Evolutionary conservation across 2,888 invertebrate genomes (phyloP).

Genomic region (Brenthis daphne): DNA sequence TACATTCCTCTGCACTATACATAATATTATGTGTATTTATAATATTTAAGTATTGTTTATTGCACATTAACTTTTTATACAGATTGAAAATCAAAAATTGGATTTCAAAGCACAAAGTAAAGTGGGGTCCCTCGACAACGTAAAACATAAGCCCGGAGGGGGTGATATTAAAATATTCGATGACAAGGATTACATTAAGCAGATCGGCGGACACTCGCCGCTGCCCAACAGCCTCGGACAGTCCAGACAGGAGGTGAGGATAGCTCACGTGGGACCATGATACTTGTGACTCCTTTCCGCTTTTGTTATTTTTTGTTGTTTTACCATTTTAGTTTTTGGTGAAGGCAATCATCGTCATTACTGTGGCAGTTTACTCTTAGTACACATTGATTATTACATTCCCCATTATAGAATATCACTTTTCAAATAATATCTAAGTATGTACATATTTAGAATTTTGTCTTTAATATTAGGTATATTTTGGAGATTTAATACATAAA

Average conservation of each 20-base stretch:
- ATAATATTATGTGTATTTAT: conserved; percentile 31
- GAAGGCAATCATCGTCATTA: conserved; percentile 48
- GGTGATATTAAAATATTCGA: conserved; percentile 97
- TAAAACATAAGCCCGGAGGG: conserved; percentile 95
- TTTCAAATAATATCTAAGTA: too few relatives aligned
- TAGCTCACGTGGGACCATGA: conserved; percentile 41
- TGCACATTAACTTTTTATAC: conserved; percentile 74
- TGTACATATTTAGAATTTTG: too few relatives aligned
- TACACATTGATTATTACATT: too few relatives aligned
- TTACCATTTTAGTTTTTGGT: conserved; percentile 52
- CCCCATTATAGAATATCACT: too few relatives aligned
- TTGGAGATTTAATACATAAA: too few relatives aligned
- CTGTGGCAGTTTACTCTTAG: conserved; percentile 26
- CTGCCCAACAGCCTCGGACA: conserved; percentile 64
- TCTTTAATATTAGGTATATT: too few relatives aligned
- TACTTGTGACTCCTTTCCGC: conserved; percentile 27
- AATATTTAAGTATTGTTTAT: conserved; percentile 54
- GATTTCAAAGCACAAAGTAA: conserved; percentile 96
- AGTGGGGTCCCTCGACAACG: conserved; percentile 94
- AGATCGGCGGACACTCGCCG: conserved; percentile 81
- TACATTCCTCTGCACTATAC: conserved; percentile 11
- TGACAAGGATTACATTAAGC: conserved; percentile 94
- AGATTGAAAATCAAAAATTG: conserved; percentile 95
- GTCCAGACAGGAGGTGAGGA: conserved; percentile 79
- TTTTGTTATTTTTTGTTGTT: conserved; percentile 30